Evolutionary conservation across 2,888 invertebrate genomes (phyloP).

Genomic region (Isotomurus palustris): DNA sequence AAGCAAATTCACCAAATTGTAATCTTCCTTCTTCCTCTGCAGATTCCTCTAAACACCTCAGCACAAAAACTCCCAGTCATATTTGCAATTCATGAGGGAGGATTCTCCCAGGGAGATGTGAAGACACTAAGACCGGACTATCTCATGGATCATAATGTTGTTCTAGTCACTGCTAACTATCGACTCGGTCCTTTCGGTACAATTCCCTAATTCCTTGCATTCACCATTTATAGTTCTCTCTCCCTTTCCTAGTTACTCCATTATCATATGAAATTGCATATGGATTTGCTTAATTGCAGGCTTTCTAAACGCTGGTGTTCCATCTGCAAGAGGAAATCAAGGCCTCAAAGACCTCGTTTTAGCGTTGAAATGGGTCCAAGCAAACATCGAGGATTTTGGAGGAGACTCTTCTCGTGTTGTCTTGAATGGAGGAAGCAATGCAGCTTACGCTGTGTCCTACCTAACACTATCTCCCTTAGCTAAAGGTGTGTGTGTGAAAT

Average conservation of each 20-base stretch:
- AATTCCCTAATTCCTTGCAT: neutral
- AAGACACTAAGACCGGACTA: neutral
- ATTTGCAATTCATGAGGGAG: neutral
- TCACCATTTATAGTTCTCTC: neutral
- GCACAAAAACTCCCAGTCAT: neutral
- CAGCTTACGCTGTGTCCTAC: constrained; percentile 15
- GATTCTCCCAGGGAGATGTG: neutral
- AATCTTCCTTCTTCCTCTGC: neutral
- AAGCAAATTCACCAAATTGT: too few species aligned
- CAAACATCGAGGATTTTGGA: constrained; percentile 16
- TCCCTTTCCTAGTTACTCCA: neutral
- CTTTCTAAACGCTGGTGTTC: constrained; percentile 13
- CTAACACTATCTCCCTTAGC: constrained; percentile 27
- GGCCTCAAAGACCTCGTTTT: constrained; percentile 10
- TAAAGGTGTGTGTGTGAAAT: constrained; percentile 13
- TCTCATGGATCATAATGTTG: neutral
- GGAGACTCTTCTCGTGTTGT: constrained; percentile 11
- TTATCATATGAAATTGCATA: neutral
- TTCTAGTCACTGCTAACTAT: neutral
- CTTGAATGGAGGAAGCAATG: constrained; percentile 10
- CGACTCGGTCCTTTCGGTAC: neutral
- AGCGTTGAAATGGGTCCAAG: constrained; percentile 16
- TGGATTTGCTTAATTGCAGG: neutral
- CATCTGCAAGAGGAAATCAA: constrained; percentile 8
- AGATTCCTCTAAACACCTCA: neutral